Conservation (phyloP, 2,888 invertebrate species). For the Clusia tigrina region DNA sequence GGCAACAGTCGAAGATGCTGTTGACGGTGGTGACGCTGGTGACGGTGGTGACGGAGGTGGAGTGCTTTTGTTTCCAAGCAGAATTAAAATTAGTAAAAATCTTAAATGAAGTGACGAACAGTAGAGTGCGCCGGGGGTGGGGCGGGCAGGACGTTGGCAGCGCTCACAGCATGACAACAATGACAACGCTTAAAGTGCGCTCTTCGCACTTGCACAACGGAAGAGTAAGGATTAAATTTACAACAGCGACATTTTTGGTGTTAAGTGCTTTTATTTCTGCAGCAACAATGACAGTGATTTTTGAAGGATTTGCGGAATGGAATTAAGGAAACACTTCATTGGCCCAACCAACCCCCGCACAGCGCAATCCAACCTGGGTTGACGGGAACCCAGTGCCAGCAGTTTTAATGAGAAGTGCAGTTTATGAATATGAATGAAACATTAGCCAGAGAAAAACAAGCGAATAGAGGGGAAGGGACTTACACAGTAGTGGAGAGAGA, state of each 20-base stretch:
- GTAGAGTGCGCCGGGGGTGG: not conserved
- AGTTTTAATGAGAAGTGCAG: no score
- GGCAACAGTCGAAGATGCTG: no score
- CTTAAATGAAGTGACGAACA: constrained; percentile 24
- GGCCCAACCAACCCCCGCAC: not conserved
- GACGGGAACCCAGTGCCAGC: no score
- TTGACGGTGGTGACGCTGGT: not conserved
- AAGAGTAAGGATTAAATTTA: constrained; percentile 32
- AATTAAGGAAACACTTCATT: not conserved
- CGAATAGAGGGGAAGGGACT: no score
- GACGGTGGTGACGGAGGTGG: constrained; percentile 11
- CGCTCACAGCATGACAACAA: constrained; percentile 16
- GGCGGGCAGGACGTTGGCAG: not conserved
- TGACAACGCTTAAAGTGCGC: constrained; percentile 28
- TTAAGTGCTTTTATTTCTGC: constrained; percentile 29
- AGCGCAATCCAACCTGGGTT: no score
- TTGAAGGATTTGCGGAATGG: not conserved
- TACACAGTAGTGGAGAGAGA: not conserved
- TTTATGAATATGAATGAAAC: no score
- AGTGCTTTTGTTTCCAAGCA: constrained; percentile 42
- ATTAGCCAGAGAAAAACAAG: no score
- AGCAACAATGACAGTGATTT: constrained; percentile 9
- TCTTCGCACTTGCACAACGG: constrained; percentile 22
- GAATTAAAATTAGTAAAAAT: constrained; percentile 62
- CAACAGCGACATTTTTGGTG: constrained; percentile 30